Evolutionary conservation across 2,797 vertebrate genomes (phyloP).

Genomic region (Acanthopagrus latus): DNA sequence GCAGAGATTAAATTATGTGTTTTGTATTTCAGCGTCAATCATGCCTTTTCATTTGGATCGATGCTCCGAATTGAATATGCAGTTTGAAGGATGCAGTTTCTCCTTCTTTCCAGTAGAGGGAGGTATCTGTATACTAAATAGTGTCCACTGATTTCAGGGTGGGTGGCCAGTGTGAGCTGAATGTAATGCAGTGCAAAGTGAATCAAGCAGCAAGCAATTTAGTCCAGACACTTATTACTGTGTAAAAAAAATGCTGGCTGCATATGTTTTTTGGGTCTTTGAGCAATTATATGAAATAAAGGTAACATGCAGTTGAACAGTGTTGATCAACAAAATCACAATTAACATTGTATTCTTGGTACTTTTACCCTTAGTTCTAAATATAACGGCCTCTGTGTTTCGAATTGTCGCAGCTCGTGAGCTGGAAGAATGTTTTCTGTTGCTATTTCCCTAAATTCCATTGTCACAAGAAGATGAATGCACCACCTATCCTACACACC

Average conservation of each 20-base stretch:
- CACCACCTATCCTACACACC: neutral
- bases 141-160: too few relatives aligned
- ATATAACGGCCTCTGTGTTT: neutral
- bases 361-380: neutral
- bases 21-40: neutral
- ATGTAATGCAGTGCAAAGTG: neutral
- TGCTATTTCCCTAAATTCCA: neutral
- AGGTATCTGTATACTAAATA: slow-evolving; percentile 26
- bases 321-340: neutral
- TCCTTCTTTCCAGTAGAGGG: slow-evolving; percentile 69
- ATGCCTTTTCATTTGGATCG: neutral
- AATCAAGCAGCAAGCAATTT: neutral
- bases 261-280: neutral
- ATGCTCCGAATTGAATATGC: neutral
- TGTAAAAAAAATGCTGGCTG: neutral
- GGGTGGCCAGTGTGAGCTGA: neutral
- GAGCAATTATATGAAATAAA: neutral
- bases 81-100: neutral
- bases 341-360: neutral
- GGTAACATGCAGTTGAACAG: neutral
- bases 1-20: neutral
- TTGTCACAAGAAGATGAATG: neutral
- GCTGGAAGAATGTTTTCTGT: neutral
- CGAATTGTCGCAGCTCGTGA: neutral
- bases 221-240: too few relatives aligned